Conservation (phyloP, 2,888 invertebrate species). For the Caenorhabditis sp. region DNA sequence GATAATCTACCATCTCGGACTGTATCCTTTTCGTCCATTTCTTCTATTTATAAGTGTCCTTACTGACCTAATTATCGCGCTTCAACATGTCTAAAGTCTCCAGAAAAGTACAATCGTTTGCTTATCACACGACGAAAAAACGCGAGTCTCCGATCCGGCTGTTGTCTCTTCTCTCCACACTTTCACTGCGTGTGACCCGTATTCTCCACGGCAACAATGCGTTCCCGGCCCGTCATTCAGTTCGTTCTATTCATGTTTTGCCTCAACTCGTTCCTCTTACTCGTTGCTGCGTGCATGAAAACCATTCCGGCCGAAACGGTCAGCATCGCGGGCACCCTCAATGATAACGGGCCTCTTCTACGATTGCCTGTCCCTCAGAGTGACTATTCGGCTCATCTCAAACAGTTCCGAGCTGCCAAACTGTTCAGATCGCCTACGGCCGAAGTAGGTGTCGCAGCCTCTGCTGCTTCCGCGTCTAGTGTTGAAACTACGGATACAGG, state of each 20-base stretch:
- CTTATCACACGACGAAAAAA: slow-evolving; percentile 46
- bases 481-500: not conserved
- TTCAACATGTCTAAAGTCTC: slow-evolving; percentile 1
- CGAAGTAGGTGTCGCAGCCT: not conserved
- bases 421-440: slow-evolving; percentile 1
- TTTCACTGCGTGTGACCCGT: slow-evolving; percentile 51
- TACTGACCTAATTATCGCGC: slow-evolving; percentile 18
- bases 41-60: slow-evolving; percentile 9
- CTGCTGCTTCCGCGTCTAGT: not conserved
- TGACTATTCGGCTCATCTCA: slow-evolving; percentile 46
- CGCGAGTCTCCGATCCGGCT: slow-evolving; percentile 13
- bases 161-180: slow-evolving; percentile 38
- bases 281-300: slow-evolving; percentile 41
- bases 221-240: slow-evolving; percentile 37
- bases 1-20: not conserved
- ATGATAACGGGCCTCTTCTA: slow-evolving; percentile 28
- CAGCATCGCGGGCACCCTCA: not conserved
- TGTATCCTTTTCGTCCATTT: not conserved
- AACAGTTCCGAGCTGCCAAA: slow-evolving; percentile 52
- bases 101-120: slow-evolving; percentile 46
- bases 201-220: slow-evolving; percentile 42
- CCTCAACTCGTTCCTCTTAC: slow-evolving; percentile 44
- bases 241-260: slow-evolving; percentile 45
- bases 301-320: slow-evolving; percentile 36
- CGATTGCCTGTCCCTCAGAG: slow-evolving; percentile 25